Evolutionary conservation across 2,113 vertebrate genomes (phyloP), one percentile per base, ranked within the genome.

Genomic region (Rhea americana): DNA sequence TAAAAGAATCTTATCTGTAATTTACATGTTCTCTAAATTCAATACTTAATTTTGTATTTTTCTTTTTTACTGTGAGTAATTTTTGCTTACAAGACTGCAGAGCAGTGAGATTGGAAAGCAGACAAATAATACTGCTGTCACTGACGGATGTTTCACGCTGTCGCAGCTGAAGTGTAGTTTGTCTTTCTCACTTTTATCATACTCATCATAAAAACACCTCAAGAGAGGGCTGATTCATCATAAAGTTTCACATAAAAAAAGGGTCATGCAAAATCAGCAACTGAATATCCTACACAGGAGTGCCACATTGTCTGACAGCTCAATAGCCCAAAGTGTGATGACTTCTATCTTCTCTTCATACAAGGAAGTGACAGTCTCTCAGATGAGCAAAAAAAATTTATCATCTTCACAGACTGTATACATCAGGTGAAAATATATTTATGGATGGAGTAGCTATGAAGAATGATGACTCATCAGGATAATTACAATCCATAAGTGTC

Each of bases 391-490:
- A 76, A 85, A 85, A 72, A 59, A 70, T 14, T 66, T 78, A 68
- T 43, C 26, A 5, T 89, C 26, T 73, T 90, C 48, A 56, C 1
- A 73, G 72, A 65, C 32, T 74, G 8, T 65, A 8, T 63, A 43
- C 14, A 8, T 74, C 66, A 84, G 43, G 47, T 67, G 35, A 82
- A 85, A 90, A 85, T 35, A 75, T 65, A 75, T 83, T 82, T 90
- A 74, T 82, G 66, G 32, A 85, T 90, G 19, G 39, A 26, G 35
- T 66, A 41, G 35, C 66, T 88, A 12, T 68, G 77, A 87, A 81
- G 79, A 37, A 25, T 91, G 47, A 61, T 87, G 80, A 89, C 83
- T 91, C 70, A 88, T 73, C 85, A 87, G 77, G 41, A 30, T 90
- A 94, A 70, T 73, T 90, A 45, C 71, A 90, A 6, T 65, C 56